Base-by-base conservation (phyloP, 2,888 invertebrate species). In the Parelbella ahira region DNA sequence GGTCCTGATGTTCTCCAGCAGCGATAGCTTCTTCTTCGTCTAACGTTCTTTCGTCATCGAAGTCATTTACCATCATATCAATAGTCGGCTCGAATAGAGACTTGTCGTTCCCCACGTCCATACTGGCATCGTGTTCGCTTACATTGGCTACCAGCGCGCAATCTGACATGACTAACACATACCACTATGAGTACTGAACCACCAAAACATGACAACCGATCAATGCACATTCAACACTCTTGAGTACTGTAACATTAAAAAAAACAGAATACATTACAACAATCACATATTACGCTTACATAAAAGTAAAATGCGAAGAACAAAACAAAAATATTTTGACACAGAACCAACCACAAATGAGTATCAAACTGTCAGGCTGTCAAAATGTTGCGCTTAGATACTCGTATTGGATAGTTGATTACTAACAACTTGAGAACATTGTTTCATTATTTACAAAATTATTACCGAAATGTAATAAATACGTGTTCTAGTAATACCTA, bases 61-160 rank as follows among this genome's bases (percentile, higher is more conserved):
- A 97, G 82, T 98, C 98, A 91, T 98, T 95, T 51, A 97, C 94
- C 90, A 98, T 93, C 97, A 98, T 97, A 80, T 97, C 97, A 71
- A 96, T 93, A 52, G 96, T 93, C 50, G 97, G 97, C 80, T 97
- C 97, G 89, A 97, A 97, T 63, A 94, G 89, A 58, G 88, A 80
- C 71, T 88, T 87, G 60, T 88, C 88, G 76, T 79, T 83, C 62
- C 84, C 87, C 76, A 86, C 82, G 59, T 88, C 88, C 88, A 87
- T 87, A 66, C 78, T 86, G 68, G 83, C 88, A 84, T 88, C 86
- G 73, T 87, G 88, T 68, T 87, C 88, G 71, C 69, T 81, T 75
- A 78, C 82, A 78, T 75, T 87, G 72, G 83, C 63, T 55, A 88
- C 87, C 76, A 87, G 77, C 78, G 86, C 88, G 66, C 88, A 88